Percentiles rank a stretch among this genome's conserved stretches.
Evolutionary conservation across 30 jellyfish, hydroid and myxozoan genomes (phyloP).

Genomic region (Kudoa iwatai): DNA sequence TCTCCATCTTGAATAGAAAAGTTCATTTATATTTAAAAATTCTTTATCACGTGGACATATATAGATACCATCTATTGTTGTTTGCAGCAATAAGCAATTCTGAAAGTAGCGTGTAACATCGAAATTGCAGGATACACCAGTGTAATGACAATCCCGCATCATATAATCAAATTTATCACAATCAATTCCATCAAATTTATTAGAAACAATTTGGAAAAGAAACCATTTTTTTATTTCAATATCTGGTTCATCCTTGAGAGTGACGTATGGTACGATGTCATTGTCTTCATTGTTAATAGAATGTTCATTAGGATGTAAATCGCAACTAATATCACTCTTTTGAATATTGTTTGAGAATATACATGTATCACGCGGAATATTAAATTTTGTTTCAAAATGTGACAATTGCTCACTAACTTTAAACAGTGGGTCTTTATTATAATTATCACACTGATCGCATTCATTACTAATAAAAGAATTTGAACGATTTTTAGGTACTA

Average conservation of each 20-base stretch:
- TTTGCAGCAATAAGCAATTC: conserved; percentile 3
- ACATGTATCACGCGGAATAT: conserved; percentile 1
- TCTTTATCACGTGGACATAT: conserved; percentile 18
- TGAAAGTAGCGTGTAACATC: conserved; percentile 16
- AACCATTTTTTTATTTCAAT: conserved; percentile 17
- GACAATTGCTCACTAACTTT: too few relatives aligned
- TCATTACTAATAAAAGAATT: too few relatives aligned
- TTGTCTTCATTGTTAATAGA: too few relatives aligned
- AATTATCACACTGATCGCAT: too few relatives aligned
- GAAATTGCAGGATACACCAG: conserved; percentile 10
- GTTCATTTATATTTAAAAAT: conserved; percentile 9
- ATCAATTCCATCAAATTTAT: conserved; percentile 52
- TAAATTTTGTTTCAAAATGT: not conserved
- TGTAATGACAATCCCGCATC: conserved; percentile 28
- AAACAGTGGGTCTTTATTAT: too few relatives aligned
- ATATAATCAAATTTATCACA: conserved; percentile 57
- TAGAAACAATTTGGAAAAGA: conserved; percentile 42
- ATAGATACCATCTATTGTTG: conserved; percentile 8
- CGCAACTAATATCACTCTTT: conserved; percentile 3
- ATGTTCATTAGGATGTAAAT: conserved; percentile 2
- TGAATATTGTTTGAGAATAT: too few relatives aligned
- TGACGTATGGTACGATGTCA: too few relatives aligned
- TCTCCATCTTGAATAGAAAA: conserved; percentile 31
- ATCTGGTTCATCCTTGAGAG: too few relatives aligned
- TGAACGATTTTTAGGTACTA: conserved; percentile 7